Base-by-base conservation (phyloP, 2,113 vertebrate species). In the Bubo bubo region DNA sequence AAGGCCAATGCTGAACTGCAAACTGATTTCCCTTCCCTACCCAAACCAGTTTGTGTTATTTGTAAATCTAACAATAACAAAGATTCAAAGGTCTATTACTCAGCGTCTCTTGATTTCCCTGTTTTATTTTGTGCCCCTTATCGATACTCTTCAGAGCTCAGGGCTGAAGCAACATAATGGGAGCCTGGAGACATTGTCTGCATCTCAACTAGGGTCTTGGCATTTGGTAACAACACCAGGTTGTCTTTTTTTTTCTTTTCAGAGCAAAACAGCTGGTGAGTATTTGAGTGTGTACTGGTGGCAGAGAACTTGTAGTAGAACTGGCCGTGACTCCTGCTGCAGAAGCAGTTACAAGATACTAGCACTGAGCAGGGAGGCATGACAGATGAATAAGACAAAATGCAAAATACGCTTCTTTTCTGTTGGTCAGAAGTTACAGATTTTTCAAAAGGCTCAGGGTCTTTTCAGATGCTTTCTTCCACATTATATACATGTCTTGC, bases 181-280 rank as follows among this genome's bases (percentile, higher is more conserved):
- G 94, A 97, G 95, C 88, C 86, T 93, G 73, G 96, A 96, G 91
- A 88, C 92, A 95, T 79, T 77, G 87, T 95, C 91, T 96, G 86
- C 89, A 93, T 97, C 96, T 97, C 93, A 91, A 68, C 70, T 74
- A 97, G 90, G 94, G 96, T 93, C 93, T 96, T 96, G 95, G 96
- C 92, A 86, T 96, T 97, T 95, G 72, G 72, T 94, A 88, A 79
- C 75, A 74, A 82, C 88, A 85, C 88, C 94, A 95, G 92, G 93
- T 89, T 96, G 86, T 87, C 83, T 88, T 58, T 75, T 63, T 86
- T 88, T 60, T 83, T 81, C 79, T 77, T 79, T 91, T 92, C 62
- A 47, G 53, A 76, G 91, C 39, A 68, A 93, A 94, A 95, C 79
- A 81, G 76, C 93, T 89, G 90, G 95, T 95, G 87, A 86, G 79